phyloP scores from a whole-genome alignment of 2,888 invertebrate species.

The Ectemnius continuus region DNA sequence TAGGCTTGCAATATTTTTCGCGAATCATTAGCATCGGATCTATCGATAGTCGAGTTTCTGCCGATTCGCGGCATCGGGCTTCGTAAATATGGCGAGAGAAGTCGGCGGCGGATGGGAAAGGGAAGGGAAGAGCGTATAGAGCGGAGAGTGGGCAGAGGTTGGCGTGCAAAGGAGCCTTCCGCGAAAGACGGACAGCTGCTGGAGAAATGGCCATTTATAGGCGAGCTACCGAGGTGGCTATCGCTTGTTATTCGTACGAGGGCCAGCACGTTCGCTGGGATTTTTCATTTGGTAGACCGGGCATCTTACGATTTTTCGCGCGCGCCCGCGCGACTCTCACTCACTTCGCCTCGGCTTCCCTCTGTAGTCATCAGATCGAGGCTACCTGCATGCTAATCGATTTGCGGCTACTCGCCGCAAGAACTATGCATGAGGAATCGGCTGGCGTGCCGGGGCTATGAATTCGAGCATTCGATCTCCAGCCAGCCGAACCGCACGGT shows the following conservation, averaged over 20 bases:
- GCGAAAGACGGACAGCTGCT: slow-evolving; percentile 50
- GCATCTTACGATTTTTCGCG: slow-evolving; percentile 65
- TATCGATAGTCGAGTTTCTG: slow-evolving; percentile 12
- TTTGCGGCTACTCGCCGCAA: slow-evolving; percentile 23
- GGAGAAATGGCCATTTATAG: slow-evolving; percentile 58
- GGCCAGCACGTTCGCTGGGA: slow-evolving; percentile 58
- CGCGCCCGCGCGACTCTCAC: slow-evolving; percentile 36
- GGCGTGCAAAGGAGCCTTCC: slow-evolving; percentile 28
- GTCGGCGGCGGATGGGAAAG: slow-evolving; percentile 24
- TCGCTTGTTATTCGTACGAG: slow-evolving; percentile 66
- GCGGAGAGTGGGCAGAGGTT: too few species aligned
- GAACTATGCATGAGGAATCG: slow-evolving; percentile 56
- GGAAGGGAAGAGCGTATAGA: slow-evolving; percentile 28
- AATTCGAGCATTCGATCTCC: slow-evolving; percentile 48
- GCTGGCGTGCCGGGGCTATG: slow-evolving; percentile 45
- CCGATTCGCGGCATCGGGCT: slow-evolving; percentile 22
- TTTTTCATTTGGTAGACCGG: slow-evolving; percentile 61
- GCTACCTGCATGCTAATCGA: slow-evolving; percentile 69
- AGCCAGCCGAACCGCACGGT: slow-evolving; percentile 30
- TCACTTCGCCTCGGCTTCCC: slow-evolving; percentile 47
- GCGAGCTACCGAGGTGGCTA: slow-evolving; percentile 50
- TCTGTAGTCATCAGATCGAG: slow-evolving; percentile 67
- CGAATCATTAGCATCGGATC: slow-evolving; percentile 42
- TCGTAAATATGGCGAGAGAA: slow-evolving; percentile 40
- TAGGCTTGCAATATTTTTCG: slow-evolving; percentile 23